phyloP scores from a whole-genome alignment of 2,888 invertebrate genomes.

The Campoplex capitator region DNA sequence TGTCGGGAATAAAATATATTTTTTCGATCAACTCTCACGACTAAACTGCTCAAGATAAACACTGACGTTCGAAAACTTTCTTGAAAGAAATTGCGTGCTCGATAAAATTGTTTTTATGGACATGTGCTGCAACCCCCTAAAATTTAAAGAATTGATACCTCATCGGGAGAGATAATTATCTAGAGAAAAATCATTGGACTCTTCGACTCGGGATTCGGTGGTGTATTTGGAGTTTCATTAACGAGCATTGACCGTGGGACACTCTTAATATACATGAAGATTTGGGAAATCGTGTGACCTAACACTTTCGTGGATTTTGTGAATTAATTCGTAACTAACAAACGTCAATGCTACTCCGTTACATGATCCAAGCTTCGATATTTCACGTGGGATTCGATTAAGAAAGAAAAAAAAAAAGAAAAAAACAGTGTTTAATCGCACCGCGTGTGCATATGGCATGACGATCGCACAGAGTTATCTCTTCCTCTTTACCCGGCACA shows the following conservation, averaged over 20 bases:
- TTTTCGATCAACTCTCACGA: neutral
- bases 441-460: constrained; percentile 69
- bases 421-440: constrained; percentile 42
- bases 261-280: neutral
- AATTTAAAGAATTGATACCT: neutral
- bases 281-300: constrained; percentile 34
- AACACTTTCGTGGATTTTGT: constrained; percentile 53
- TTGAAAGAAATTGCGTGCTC: neutral
- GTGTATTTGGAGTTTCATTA: neutral
- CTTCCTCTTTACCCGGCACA: constrained; percentile 38
- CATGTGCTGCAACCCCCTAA: neutral
- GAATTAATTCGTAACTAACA: constrained; percentile 60
- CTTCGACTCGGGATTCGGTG: neutral
- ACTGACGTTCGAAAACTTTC: neutral
- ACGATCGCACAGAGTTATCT: constrained; percentile 60
- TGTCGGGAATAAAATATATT: neutral
- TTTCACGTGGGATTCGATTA: constrained; percentile 33
- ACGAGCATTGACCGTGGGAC: neutral
- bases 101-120: neutral
- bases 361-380: constrained; percentile 43
- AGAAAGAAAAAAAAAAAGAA: constrained; percentile 25
- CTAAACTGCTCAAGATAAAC: neutral
- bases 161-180: neutral
- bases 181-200: neutral
- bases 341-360: constrained; percentile 60